phyloP scores from a whole-genome alignment of 2,888 invertebrate species.

The Cecidostiba fungosa region DNA sequence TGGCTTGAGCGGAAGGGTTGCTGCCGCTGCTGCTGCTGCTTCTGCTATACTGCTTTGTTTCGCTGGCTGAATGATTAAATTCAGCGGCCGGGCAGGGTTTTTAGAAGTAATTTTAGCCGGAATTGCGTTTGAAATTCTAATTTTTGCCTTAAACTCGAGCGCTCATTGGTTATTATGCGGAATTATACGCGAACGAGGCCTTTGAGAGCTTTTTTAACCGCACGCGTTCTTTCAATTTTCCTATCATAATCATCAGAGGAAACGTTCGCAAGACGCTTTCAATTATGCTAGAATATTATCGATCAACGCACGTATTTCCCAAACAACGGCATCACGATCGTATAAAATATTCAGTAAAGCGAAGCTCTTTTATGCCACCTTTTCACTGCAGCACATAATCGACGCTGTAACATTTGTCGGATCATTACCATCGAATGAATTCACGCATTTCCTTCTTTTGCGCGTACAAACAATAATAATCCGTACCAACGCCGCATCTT shows the following conservation, averaged over 20 bases:
- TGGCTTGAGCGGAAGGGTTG: not conserved
- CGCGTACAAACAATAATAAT: not conserved
- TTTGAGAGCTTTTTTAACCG: not conserved
- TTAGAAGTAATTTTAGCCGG: not conserved
- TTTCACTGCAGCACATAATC: not conserved
- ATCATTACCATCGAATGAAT: not conserved
- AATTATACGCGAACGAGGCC: not conserved
- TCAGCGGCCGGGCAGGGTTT: not conserved
- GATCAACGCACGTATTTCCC: no score
- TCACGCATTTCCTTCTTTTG: not conserved
- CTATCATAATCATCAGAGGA: no score
- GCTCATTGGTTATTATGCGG: not conserved
- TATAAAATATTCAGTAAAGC: not conserved
- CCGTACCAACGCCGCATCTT: no score
- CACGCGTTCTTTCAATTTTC: no score
- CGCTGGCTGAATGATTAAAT: conserved; percentile 13
- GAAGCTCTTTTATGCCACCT: not conserved
- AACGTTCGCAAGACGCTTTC: no score
- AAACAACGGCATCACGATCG: not conserved
- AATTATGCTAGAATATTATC: no score
- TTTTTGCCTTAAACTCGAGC: not conserved
- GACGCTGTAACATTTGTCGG: not conserved
- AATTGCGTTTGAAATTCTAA: not conserved
- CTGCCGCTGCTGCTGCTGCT: no score
- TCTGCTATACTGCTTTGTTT: no score